Evolutionary conservation across 2,113 vertebrate genomes (phyloP), one percentile per base, ranked within the genome.

Genomic region (Zosterops hypoxanthus): DNA sequence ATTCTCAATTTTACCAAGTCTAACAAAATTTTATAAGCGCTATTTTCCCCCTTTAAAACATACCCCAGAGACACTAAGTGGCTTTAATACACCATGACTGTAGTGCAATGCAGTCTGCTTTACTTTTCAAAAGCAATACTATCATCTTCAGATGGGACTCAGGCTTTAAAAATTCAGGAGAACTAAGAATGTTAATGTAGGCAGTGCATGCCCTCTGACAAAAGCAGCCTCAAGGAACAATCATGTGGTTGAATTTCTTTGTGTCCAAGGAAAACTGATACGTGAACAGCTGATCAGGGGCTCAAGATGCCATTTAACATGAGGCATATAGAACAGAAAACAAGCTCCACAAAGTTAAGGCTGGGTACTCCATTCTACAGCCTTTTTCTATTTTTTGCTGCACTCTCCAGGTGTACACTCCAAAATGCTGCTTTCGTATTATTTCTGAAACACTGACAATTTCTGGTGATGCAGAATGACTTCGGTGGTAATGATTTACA

Each of bases 91-190:
- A 81, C 12, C 5, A 1, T 8, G 63, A 70, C 50, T 55, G 15
- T 41, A 53, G 71, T 26, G 86, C 15, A 71, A 76, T 0, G 0
- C 2, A 5, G 31, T 20, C 33, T 66, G 71, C 39, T 81, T 86
- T 64, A 19, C 42, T 78, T 83, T 78, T 68, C 26, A 92, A 82
- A 86, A 89, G 61, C 49, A 82, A 78, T n/a, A 41, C 34, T n/a
- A 76, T 44, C n/a, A 82, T 44, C 53, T 81, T 60, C 44, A 89
- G n/a, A 60, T 46, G 28, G 42, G 47, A 85, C 44, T 66, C 2
- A 0, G 68, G 49, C 64, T 86, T 90, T 77, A 95, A 95, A 94
- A 72, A 95, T 94, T 79, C 82, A 91, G 29, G 47, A 88, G 79
- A 77, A 39, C 61, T 50, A 61, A 47, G 55, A 82, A 94, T 69